Evolutionary conservation across 1,140 invertebrate genomes (phyloP), one percentile per base, ranked within the genome.

Genomic region (Hydropsyche tenuis): DNA sequence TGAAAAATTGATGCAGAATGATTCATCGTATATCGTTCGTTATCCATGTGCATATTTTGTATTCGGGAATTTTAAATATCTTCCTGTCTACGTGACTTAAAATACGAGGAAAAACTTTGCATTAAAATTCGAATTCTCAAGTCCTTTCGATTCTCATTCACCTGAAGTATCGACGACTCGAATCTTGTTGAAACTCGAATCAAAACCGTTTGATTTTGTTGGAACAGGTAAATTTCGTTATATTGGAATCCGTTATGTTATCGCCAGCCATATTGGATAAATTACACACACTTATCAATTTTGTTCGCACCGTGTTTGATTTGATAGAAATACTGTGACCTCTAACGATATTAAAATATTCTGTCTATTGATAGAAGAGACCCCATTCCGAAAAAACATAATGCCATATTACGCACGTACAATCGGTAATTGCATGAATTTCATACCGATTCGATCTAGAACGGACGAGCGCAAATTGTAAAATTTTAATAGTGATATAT

Each of bases 1-100:
- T 37, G 48, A 53, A 53, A 53, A 53, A 53, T 53, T 20, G 48
- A 2, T 16, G 16, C 9, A 1, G 20, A 53, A 53, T 53, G 48
- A 53, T 53, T 53, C 48, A 53, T 53, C 48, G 20, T 3, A 9
- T 37, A 4, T 37, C 30, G 30, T 37, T 37, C 30, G 18, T 53
- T 53, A 18, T 53, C n/a, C n/a, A 53, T 53, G 20, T 18, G 12
- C 48, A 53, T 53, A 4, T 53, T 53, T 53, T 53, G 48, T 53
- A 18, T 18, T 53, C 9, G 7, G 20, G n/a, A n/a, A n/a, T 48
- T 48, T 48, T 48, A 53, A 53, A 53, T 20, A 6, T 16, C 16
- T 53, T 53, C 48, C 16, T 53, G 7, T 53, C 48, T 9, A 53
- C 16, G 16, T 18, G 16, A 16, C 14, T 46, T 46, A 1, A 46